A percentile compares a stretch with the other conserved stretches of the same genome.
Evolutionary conservation across 2,888 invertebrate species (phyloP).

Genomic region (Digitonthophagus gazella): DNA sequence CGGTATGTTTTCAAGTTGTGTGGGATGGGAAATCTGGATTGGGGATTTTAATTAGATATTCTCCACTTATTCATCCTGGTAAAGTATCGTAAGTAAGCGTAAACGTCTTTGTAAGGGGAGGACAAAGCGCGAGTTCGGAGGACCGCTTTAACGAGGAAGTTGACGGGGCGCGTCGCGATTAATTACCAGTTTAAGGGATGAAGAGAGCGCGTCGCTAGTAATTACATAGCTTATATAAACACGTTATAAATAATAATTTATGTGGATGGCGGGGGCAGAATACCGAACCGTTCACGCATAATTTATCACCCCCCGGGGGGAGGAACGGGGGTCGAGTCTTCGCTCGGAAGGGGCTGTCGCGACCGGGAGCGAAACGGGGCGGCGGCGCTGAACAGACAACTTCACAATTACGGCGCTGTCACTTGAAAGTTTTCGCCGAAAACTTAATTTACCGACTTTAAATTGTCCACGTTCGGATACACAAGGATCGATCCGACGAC

Average conservation of each 20-base stretch:
- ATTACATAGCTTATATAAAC: constrained; percentile 37
- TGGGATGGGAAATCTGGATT: too few species aligned
- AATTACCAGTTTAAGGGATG: neutral
- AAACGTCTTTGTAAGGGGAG: neutral
- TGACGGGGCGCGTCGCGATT: constrained; percentile 28
- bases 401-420: constrained; percentile 44
- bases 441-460: constrained; percentile 45
- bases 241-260: constrained; percentile 39
- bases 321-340: constrained; percentile 4
- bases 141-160: constrained; percentile 30
- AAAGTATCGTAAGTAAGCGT: neutral
- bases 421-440: constrained; percentile 42
- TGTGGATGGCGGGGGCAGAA: constrained; percentile 33
- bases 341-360: neutral
- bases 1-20: too few species aligned
- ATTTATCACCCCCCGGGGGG: constrained; percentile 26
- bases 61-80: neutral
- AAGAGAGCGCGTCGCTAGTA: constrained; percentile 25
- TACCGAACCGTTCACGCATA: constrained; percentile 35
- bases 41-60: neutral
- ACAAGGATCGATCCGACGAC: constrained; percentile 41
- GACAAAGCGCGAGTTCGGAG: constrained; percentile 35
- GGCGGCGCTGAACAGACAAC: constrained; percentile 36
- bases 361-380: constrained; percentile 5
- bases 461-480: constrained; percentile 43